Conservation (phyloP, 1,140 invertebrate genomes). For the Portunus trituberculatus region DNA sequence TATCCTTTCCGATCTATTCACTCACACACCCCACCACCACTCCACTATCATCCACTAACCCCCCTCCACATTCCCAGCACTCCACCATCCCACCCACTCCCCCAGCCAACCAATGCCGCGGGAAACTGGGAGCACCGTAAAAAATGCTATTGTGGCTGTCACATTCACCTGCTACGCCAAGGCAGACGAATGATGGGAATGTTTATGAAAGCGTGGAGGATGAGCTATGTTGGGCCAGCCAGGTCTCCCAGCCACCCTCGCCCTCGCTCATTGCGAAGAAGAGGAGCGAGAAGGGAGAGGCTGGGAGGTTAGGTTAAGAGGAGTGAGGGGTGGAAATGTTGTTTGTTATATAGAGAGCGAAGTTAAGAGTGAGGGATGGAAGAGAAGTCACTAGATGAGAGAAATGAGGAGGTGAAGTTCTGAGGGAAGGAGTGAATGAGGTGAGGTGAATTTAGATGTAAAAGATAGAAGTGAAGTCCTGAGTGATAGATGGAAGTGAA, state of each 20-base stretch:
- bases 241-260: not conserved
- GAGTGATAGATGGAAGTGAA: too few relatives aligned
- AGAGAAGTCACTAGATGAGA: too few relatives aligned
- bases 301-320: too few relatives aligned
- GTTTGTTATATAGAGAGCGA: too few relatives aligned
- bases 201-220: conserved; percentile 29
- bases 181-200: not conserved
- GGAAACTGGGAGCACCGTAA: not conserved
- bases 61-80: not conserved
- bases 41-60: not conserved
- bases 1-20: not conserved
- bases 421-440: too few relatives aligned
- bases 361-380: too few relatives aligned
- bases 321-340: too few relatives aligned
- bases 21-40: not conserved
- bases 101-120: not conserved
- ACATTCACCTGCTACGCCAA: not conserved
- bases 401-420: too few relatives aligned
- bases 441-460: too few relatives aligned
- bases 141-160: not conserved
- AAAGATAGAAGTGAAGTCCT: too few relatives aligned
- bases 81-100: not conserved
- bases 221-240: not conserved
- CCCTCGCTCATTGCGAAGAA: not conserved
- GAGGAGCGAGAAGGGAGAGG: too few relatives aligned